phyloP scores from a whole-genome alignment of 1,140 invertebrate genomes.

The Drosophila jambulina region DNA sequence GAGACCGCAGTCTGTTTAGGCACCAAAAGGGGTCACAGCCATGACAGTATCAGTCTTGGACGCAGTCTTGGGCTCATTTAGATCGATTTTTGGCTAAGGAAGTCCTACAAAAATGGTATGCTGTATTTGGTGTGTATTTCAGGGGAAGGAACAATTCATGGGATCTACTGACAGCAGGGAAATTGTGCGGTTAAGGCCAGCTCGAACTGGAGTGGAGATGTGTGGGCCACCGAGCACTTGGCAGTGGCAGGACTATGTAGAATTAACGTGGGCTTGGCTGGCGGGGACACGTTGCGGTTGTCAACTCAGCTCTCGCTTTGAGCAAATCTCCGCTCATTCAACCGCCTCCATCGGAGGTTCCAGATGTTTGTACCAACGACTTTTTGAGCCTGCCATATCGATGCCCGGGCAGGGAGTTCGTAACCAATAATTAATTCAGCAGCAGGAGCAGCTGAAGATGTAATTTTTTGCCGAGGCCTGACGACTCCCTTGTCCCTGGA shows the following conservation, averaged over 20 bases:
- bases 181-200: constrained; percentile 26
- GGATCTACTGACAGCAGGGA: constrained; percentile 16
- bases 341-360: neutral
- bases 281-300: constrained; percentile 17
- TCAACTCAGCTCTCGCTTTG: neutral
- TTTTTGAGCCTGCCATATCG: neutral
- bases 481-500: constrained; percentile 3
- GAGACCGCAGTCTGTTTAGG: constrained; percentile 30
- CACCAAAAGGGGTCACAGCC: constrained; percentile 4
- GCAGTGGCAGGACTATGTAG: neutral
- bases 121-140: neutral
- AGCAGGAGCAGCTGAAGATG: neutral
- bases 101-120: neutral
- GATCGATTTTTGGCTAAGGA: neutral
- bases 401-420: neutral
- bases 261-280: constrained; percentile 15
- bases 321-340: neutral
- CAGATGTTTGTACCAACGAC: neutral
- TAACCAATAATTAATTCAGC: constrained; percentile 2
- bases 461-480: neutral
- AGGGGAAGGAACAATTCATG: neutral
- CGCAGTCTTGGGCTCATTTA: neutral
- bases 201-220: neutral
- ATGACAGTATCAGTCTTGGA: neutral
- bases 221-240: neutral